These are phyloP conservation scores for Nycticebus coucang DNA, from an alignment of 2,113 vertebrate species.

Conservation along the genomic window DNA sequence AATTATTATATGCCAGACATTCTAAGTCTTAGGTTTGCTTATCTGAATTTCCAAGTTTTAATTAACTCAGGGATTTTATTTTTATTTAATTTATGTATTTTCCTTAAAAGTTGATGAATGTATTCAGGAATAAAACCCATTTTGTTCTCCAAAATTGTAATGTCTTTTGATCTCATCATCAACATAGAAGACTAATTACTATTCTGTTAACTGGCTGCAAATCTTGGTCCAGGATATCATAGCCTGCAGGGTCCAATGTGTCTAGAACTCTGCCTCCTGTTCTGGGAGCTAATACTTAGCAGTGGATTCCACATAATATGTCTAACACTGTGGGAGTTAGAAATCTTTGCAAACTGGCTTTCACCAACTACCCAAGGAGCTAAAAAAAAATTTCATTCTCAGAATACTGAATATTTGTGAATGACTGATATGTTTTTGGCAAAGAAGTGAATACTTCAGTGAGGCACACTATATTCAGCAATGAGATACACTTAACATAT, in stretches of 20 bases:
- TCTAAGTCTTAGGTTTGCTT: constrained; percentile 19
- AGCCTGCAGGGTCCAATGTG: not conserved
- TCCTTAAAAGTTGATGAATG: constrained; percentile 27
- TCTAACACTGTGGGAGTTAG: constrained; percentile 53
- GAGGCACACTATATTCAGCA: constrained; percentile 80
- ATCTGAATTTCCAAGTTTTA: constrained; percentile 27
- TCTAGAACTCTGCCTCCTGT: not conserved
- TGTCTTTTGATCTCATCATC: not conserved
- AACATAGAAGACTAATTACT: not conserved
- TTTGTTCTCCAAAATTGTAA: constrained; percentile 15
- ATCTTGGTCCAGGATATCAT: not conserved
- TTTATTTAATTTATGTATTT: constrained; percentile 26
- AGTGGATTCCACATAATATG: not conserved
- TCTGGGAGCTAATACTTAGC: not conserved
- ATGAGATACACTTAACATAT: constrained; percentile 79
- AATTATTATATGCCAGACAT: not conserved
- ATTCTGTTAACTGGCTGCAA: not conserved
- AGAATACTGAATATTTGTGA: constrained; percentile 81
- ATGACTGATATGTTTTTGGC: constrained; percentile 83
- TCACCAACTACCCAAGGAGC: constrained; percentile 66
- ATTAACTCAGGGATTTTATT: not conserved
- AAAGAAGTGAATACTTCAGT: constrained; percentile 75
- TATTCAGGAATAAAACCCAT: not conserved
- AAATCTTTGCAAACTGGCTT: constrained; percentile 77
- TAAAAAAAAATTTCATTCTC: constrained; percentile 76